phyloP scores from a whole-genome alignment of 2,888 invertebrate genomes.

The Catocala sponsa region DNA sequence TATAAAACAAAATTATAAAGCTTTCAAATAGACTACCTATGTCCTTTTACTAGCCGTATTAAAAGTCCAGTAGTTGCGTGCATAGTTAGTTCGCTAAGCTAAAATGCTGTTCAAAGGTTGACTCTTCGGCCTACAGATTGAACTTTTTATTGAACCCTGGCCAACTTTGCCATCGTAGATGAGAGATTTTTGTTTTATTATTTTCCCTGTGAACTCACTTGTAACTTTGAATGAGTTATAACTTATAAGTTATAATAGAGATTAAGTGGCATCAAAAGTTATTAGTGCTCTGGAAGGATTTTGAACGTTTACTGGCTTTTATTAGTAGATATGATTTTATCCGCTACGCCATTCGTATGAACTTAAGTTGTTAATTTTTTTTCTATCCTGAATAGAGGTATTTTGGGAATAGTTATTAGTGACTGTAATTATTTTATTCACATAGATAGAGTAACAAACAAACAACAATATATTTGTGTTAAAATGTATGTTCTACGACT shows the following conservation, averaged over 20 bases:
- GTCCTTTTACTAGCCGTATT: no score
- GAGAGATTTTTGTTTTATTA: not conserved
- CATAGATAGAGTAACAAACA: no score
- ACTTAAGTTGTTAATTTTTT: no score
- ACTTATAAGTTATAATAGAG: slow-evolving; percentile 1
- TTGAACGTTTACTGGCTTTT: not conserved
- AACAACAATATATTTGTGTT: no score
- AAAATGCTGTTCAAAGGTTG: slow-evolving; percentile 28
- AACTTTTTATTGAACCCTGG: slow-evolving; percentile 37
- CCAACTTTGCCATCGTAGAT: slow-evolving; percentile 24
- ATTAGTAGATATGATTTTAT: not conserved
- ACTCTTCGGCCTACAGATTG: slow-evolving; percentile 37
- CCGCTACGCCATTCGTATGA: no score
- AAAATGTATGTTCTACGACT: no score
- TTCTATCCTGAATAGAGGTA: no score
- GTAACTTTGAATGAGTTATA: slow-evolving; percentile 1
- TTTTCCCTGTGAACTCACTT: not conserved
- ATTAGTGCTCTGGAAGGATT: not conserved
- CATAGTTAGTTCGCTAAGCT: slow-evolving; percentile 27
- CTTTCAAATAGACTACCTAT: no score
- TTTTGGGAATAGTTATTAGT: no score
- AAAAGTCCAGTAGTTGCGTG: not conserved
- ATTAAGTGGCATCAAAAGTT: not conserved
- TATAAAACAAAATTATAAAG: no score
- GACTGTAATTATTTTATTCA: no score